Evolutionary conservation across 2,113 vertebrate species (phyloP).

Genomic region (Xenus cinereus): DNA sequence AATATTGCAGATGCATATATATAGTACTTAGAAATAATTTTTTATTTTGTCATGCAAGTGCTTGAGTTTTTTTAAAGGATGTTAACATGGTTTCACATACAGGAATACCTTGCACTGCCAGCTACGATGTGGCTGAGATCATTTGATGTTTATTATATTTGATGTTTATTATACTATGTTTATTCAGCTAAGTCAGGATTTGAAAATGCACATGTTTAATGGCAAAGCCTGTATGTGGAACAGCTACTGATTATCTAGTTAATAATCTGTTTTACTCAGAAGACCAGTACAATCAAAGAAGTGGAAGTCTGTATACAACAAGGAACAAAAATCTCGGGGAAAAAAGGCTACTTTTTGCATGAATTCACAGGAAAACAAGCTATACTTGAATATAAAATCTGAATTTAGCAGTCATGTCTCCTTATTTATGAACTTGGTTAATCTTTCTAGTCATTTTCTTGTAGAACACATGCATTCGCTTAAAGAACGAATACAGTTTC

Average conservation of each 20-base stretch:
- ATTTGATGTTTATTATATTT: too few species aligned
- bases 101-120: background rate
- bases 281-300: background rate
- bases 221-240: background rate
- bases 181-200: background rate
- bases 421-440: background rate
- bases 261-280: background rate
- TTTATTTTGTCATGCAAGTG: background rate
- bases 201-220: background rate
- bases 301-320: background rate
- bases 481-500: background rate
- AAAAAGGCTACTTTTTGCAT: background rate
- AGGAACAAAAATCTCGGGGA: background rate
- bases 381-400: background rate
- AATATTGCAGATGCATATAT: background rate
- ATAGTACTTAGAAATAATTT: background rate
- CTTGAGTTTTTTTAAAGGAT: background rate
- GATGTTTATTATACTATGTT: background rate
- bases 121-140: background rate
- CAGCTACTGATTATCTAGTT: background rate
- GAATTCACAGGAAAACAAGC: background rate
- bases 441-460: background rate
- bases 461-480: background rate
- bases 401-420: background rate
- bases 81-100: accelerated